These are phyloP conservation scores for Leucophenga montana DNA, from an alignment of 2,888 invertebrate species.

Conservation along the genomic window DNA sequence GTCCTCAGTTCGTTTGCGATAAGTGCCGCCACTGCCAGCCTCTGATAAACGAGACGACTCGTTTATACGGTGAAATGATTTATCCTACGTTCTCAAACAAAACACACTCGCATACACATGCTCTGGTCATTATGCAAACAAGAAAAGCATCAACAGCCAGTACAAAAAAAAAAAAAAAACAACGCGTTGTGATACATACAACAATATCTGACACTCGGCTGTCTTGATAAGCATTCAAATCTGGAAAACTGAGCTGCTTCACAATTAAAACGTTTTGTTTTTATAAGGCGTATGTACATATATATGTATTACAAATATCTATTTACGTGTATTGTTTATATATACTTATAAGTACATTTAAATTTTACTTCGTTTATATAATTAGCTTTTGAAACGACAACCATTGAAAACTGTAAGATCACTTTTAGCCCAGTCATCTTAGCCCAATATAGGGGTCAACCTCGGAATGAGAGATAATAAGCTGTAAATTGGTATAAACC, in stretches of 20 bases:
- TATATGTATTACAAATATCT: not conserved
- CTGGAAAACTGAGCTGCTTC: slow-evolving; percentile 1
- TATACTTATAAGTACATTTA: too few species aligned
- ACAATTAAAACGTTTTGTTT: not conserved
- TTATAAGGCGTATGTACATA: slow-evolving; percentile 2
- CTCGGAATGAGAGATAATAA: too few species aligned
- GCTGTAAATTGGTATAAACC: too few species aligned
- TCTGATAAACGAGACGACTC: slow-evolving; percentile 17
- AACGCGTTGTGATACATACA: not conserved
- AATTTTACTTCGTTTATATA: too few species aligned
- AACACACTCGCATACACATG: not conserved
- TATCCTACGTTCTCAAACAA: slow-evolving; percentile 16
- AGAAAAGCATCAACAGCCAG: not conserved
- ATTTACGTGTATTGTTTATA: too few species aligned
- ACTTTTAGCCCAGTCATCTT: too few species aligned
- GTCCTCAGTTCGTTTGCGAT: not conserved
- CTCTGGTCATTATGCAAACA: slow-evolving; percentile 13
- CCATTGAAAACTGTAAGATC: not conserved
- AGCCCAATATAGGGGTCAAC: too few species aligned
- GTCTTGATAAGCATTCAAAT: slow-evolving; percentile 13
- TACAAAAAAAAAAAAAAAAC: slow-evolving; percentile 9
- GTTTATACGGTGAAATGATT: slow-evolving; percentile 24
- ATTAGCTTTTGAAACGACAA: not conserved
- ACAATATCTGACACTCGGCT: slow-evolving; percentile 7
- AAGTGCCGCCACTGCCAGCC: not conserved